A percentile compares a stretch with the other conserved stretches of the same genome.
Conservation (phyloP, 2,888 invertebrate genomes). For the Sicus ferrugineus region DNA sequence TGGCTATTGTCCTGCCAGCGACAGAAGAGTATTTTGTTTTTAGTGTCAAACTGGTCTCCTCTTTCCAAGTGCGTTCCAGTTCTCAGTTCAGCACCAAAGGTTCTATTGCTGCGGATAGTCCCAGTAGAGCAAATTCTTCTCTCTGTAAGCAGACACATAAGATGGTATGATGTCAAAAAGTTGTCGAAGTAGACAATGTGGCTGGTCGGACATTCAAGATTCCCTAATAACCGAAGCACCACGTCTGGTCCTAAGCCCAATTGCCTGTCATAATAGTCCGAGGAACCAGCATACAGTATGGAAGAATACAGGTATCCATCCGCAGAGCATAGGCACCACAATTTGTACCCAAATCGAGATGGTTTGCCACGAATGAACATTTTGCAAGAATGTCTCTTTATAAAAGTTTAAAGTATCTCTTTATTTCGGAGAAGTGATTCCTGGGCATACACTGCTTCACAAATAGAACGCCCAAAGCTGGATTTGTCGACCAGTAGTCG, state of each 20-base stretch:
- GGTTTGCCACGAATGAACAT: neutral
- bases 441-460: neutral
- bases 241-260: neutral
- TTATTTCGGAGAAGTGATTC: neutral
- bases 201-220: neutral
- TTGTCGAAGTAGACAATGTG: constrained; percentile 22
- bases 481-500: neutral
- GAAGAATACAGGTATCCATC: neutral
- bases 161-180: constrained; percentile 19
- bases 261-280: neutral
- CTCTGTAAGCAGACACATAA: constrained; percentile 18
- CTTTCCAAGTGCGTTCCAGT: neutral
- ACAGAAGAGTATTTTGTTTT: neutral
- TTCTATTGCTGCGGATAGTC: constrained; percentile 19
- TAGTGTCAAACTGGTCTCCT: neutral
- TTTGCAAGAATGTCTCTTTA: neutral
- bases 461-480: neutral
- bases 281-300: neutral
- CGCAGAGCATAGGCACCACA: neutral
- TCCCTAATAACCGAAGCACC: constrained; percentile 19
- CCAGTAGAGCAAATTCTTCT: constrained; percentile 3
- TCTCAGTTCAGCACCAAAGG: neutral
- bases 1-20: too few species aligned
- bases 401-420: neutral
- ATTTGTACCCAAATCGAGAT: neutral